Evolutionary conservation across 2,797 vertebrate genomes (phyloP), one percentile per base, ranked within the genome.

Genomic region (Sebastes matsubarae): DNA sequence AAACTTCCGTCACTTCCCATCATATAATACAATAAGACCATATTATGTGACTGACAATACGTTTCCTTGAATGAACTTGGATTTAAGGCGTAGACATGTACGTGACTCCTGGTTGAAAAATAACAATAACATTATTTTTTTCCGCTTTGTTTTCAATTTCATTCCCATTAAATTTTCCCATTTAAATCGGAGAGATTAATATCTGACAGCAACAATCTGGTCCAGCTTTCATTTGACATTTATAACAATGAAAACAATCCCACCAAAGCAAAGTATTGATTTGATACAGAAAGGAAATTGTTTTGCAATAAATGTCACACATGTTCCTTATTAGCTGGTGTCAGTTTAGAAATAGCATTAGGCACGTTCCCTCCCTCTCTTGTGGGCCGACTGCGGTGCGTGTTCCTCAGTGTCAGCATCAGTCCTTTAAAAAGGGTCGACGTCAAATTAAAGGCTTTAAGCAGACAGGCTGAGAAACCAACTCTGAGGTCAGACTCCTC

Each of bases 311-410:
- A 81, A 88, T 88, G 54, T n/a, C 52, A 86, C 93, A 94, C 73
- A 92, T 95, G 94, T 89, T 92, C 82, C 81, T 74, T 46, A 84
- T 95, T 93, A 93, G 74, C 59, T 79, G 72, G 57, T 72, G 89
- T 92, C 77, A 65, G 82, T 81, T 85, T 72, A 80, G 83, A 88
- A 89, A 89, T 67, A 80, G 83, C 70, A 90, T 75, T 75, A 90
- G 72, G 80, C 90, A 91, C 79, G 84, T 90, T 91, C 73, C 80
- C 72, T 52, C 65, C 57, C 76, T 91, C 72, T 90, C 82, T 86
- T 84, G 89, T 85, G 81, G 81, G 70, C 81, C 58, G 68, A 85
- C 75, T 88, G 75, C 4, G 60, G 72, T 77, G 29, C 75, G 84
- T 75, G 68, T 88, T 88, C 81, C 61, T 80, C 74, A 61, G 68